A percentile compares a stretch with the other conserved stretches of the same genome.
phyloP scores from a whole-genome alignment of 30 jellyfish, hydroid and myxozoan genomes.

The Chironex yamaguchii region DNA sequence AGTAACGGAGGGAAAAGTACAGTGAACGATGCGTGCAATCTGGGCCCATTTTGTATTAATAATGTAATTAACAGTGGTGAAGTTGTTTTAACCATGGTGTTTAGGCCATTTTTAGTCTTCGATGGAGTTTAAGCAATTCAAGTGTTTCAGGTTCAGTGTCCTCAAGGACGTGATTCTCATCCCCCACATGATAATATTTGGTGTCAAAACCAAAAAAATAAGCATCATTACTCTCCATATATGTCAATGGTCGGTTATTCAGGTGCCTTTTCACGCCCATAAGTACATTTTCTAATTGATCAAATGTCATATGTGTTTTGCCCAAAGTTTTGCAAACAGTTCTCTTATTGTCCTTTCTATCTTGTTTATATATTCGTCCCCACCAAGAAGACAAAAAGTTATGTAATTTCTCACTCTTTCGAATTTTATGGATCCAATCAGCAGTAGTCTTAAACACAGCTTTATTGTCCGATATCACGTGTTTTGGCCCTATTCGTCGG shows the following conservation, averaged over 20 bases:
- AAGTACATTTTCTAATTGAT: conserved; percentile 9
- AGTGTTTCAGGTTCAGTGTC: too few relatives aligned
- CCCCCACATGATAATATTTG: too few relatives aligned
- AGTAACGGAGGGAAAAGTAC: too few relatives aligned
- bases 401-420: conserved; percentile 38
- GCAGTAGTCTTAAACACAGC: too few relatives aligned
- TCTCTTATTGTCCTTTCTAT: conserved; percentile 2
- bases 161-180: too few relatives aligned
- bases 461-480: too few relatives aligned
- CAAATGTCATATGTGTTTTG: not conserved
- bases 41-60: too few relatives aligned
- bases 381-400: conserved; percentile 56
- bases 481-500: conserved; percentile 49
- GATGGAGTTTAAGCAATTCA: too few relatives aligned
- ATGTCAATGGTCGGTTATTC: conserved; percentile 47
- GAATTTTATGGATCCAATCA: not conserved
- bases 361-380: conserved; percentile 60
- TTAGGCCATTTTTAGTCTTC: too few relatives aligned
- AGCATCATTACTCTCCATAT: conserved; percentile 47
- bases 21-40: too few relatives aligned
- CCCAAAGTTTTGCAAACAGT: conserved; percentile 29
- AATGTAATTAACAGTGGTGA: too few relatives aligned
- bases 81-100: too few relatives aligned
- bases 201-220: conserved; percentile 19
- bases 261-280: conserved; percentile 8